Conservation (phyloP, 2,888 invertebrate species). For the Chalcis sispes region DNA sequence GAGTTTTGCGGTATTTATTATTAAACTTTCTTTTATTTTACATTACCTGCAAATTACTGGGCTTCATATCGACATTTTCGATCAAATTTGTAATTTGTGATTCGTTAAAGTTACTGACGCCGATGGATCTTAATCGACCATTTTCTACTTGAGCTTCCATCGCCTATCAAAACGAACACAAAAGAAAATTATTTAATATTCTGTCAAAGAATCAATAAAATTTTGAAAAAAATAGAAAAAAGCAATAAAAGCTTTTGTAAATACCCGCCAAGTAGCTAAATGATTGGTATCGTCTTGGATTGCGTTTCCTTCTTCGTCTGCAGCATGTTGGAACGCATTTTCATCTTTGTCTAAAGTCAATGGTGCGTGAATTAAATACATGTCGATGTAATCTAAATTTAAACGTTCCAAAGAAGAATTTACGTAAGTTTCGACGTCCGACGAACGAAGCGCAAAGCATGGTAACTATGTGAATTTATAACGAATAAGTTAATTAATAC, state of each 20-base stretch:
- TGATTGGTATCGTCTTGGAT: constrained; percentile 22
- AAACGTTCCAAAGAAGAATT: constrained; percentile 10
- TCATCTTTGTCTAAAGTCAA: constrained; percentile 61
- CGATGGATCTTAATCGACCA: constrained; percentile 32
- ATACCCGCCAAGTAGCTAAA: constrained; percentile 34
- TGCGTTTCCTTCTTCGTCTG: background rate
- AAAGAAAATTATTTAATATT: background rate
- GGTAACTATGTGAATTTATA: constrained; percentile 13
- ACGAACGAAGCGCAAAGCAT: constrained; percentile 8
- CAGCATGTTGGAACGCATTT: constrained; percentile 76
- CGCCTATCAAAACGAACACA: constrained; percentile 15
- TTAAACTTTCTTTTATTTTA: background rate
- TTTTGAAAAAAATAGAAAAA: background rate
- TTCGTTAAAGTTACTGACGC: constrained; percentile 30
- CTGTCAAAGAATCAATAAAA: background rate
- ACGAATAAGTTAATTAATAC: constrained; percentile 49
- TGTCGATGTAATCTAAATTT: constrained; percentile 21
- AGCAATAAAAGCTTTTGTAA: background rate
- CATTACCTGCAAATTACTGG: constrained; percentile 23
- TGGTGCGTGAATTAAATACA: constrained; percentile 34
- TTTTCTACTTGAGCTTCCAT: constrained; percentile 27
- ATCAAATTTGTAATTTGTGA: constrained; percentile 22
- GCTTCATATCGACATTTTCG: constrained; percentile 32
- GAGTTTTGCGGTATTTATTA: constrained; percentile 3
- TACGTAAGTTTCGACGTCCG: constrained; percentile 15